Percentiles rank a stretch among this genome's conserved stretches.
Evolutionary conservation across 2,113 vertebrate genomes (phyloP).

Genomic region (Tragelaphus strepsiceros): DNA sequence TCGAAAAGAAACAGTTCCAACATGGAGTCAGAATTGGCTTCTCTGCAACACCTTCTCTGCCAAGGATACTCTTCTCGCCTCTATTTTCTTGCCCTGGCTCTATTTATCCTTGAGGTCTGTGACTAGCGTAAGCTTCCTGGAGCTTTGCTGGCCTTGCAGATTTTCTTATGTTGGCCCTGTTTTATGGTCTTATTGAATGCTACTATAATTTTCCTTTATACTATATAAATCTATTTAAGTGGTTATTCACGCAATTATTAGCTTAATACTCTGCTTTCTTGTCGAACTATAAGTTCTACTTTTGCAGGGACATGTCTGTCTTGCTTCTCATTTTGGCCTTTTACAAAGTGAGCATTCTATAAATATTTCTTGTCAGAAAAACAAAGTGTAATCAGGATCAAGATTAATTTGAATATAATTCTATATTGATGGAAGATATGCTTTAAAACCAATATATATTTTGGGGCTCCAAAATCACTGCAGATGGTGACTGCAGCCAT

Average conservation of each 20-base stretch:
- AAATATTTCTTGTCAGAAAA: conserved; percentile 14
- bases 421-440: neutral
- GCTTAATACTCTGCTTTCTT: conserved; percentile 19
- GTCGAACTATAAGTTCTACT: conserved; percentile 26
- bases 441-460: neutral
- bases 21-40: neutral
- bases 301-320: neutral
- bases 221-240: conserved; percentile 53
- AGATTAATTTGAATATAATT: conserved; percentile 24
- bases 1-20: neutral
- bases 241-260: conserved; percentile 50
- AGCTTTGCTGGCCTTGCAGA: conserved; percentile 36
- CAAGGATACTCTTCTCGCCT: neutral
- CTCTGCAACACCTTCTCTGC: neutral
- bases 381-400: neutral
- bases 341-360: neutral
- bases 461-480: neutral
- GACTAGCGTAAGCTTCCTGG: neutral
- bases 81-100: neutral
- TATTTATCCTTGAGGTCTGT: conserved; percentile 27
- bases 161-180: conserved; percentile 46
- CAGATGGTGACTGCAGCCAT: neutral
- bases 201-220: conserved; percentile 57
- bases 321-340: conserved; percentile 9
- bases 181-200: conserved; percentile 46